Base-by-base conservation (phyloP, 2,888 invertebrate genomes). In the Conops quadrifasciatus region DNA sequence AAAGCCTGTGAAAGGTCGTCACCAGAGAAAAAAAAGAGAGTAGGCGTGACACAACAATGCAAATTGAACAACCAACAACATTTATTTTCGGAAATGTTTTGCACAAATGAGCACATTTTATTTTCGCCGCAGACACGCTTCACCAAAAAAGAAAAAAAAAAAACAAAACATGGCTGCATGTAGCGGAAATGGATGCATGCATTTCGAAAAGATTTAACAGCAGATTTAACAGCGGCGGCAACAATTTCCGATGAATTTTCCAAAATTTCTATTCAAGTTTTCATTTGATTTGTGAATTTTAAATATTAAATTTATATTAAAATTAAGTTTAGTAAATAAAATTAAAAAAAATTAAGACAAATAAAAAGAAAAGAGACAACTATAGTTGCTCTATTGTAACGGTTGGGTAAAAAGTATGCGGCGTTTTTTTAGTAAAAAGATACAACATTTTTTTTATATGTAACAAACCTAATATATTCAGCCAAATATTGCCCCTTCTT, bases 91-190 rank as follows among this genome's bases (percentile, higher is more conserved):
- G 63, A 73, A 73, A 70, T 69, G 69, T 45, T n/a, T 26, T 43
- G 63, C 58, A 71, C 67, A 73, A 73, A 71, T 67, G 69, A 73
- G 63, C 66, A 65, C 60, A 71, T 73, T 70, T 49, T 62, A 56
- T 67, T 43, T 13, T 21, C 53, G 58, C 69, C 59, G 68, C 60
- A 64, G 65, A 71, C 63, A 71, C 65, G 53, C n/a, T 30, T 16
- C 65, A 7, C 9, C 36, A 36, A 36, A 36, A 36, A 36, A 36
- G 9, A 7, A 36, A 36, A 36, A 36, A 7, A 9, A 36, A 36
- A 36, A 36, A 36, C 58, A 26, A 24, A 24, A 47, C 45, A 65
- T 67, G 62, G 62, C 70, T 73, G 45, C 64, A 26, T 47, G 24
- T 47, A 49, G 26, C 58, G 58, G 26, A 58, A 28, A 9, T 15